Percentiles rank a stretch among this genome's conserved stretches.
These are phyloP conservation scores for Ptilonorhynchus violaceus DNA, from an alignment of 2,113 vertebrate genomes.

Conservation along the genomic window DNA sequence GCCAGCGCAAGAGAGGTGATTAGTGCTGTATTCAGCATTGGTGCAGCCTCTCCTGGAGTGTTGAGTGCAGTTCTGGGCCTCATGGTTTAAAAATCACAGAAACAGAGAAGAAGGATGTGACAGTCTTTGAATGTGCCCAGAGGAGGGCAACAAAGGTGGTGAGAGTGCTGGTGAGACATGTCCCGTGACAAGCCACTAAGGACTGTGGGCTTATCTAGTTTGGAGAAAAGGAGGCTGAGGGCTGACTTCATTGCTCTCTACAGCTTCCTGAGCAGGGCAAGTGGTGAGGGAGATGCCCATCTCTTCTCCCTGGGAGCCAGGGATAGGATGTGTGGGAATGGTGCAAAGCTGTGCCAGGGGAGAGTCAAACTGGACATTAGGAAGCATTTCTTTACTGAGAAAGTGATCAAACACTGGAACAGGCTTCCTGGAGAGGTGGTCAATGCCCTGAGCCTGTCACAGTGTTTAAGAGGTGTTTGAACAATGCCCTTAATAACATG, in stretches of 20 bases:
- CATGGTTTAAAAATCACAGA: background rate
- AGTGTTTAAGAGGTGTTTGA: background rate
- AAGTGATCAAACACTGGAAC: background rate
- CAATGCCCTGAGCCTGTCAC: background rate
- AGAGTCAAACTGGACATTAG: background rate
- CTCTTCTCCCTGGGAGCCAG: background rate
- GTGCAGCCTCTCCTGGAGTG: background rate
- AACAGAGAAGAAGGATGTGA: background rate
- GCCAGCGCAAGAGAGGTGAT: background rate
- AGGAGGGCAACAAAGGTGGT: background rate
- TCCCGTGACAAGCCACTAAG: background rate
- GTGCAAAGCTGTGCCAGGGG: background rate
- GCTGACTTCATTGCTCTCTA: background rate
- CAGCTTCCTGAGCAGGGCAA: background rate
- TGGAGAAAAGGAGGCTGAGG: background rate
- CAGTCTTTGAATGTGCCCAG: accelerated
- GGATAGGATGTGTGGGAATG: accelerated
- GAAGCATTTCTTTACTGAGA: background rate
- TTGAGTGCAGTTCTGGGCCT: background rate
- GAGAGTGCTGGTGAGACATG: background rate
- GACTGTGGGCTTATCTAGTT: background rate
- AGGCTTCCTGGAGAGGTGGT: background rate
- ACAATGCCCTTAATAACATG: background rate
- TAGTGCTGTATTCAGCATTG: background rate
- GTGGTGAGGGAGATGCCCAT: background rate